A percentile compares a stretch with the other conserved stretches of the same genome.
These are phyloP conservation scores for Ridgeia piscesae DNA, from an alignment of 1,140 invertebrate genomes.

Conservation along the genomic window DNA sequence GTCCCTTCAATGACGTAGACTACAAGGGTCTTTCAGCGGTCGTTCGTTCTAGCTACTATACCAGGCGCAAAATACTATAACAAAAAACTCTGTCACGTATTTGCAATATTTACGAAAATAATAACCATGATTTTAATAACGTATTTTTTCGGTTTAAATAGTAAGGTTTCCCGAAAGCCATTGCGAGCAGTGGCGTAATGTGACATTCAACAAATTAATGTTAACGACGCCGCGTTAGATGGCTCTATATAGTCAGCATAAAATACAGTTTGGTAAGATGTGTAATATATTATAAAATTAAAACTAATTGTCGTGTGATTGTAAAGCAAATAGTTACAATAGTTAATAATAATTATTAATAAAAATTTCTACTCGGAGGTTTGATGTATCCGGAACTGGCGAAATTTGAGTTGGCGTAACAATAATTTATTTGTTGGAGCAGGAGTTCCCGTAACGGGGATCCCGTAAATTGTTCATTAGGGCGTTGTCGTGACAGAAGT, in stretches of 20 bases:
- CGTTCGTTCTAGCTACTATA: background rate
- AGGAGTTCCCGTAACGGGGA: background rate
- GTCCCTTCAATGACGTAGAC: background rate
- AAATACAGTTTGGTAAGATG: too few relatives aligned
- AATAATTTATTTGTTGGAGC: too few relatives aligned
- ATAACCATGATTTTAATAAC: background rate
- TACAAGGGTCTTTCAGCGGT: background rate
- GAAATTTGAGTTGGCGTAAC: background rate
- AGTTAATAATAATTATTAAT: too few relatives aligned
- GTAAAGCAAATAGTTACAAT: too few relatives aligned
- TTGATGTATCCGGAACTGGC: background rate
- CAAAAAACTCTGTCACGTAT: background rate
- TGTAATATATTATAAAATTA: too few relatives aligned
- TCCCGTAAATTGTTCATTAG: too few relatives aligned
- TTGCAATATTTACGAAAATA: background rate
- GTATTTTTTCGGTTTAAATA: background rate
- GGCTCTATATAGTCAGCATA: too few relatives aligned
- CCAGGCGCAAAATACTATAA: background rate
- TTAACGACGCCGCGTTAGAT: too few relatives aligned
- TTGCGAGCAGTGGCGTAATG: too few relatives aligned
- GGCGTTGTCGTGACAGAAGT: background rate
- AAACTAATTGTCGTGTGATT: too few relatives aligned
- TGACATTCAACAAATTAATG: too few relatives aligned
- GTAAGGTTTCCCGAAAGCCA: too few relatives aligned
- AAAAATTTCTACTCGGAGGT: background rate